Base-by-base conservation (phyloP, 2,797 vertebrate species). In the Clamator glandarius region DNA sequence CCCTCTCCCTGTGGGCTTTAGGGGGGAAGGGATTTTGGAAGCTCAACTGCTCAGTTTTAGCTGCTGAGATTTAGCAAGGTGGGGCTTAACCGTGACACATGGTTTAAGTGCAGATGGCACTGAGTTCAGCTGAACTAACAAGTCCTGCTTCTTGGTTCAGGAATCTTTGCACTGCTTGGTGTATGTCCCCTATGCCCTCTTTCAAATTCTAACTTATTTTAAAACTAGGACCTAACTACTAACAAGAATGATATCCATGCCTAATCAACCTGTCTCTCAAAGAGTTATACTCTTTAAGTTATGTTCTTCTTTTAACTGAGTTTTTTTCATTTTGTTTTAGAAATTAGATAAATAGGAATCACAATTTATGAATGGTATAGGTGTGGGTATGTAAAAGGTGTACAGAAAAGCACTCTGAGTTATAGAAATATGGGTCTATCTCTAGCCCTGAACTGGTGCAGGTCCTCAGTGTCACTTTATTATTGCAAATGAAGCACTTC, bases 281-380 rank as follows among this genome's bases (percentile, higher is more conserved):
- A 26, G 12, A n/a, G 14, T 59, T 58, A 25, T 69, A 31, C 26
- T 17, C 7, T n/a, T 29, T 24, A 82, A 52, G 4, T 36, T 68
- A 9, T 9, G 2, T 31, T 59, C 9, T 44, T 69, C 31, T 11
- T 90, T 89, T 80, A 50, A 50, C 6, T 28, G 51, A 39, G n/a
- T 67, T 87, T 84, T 19, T 84, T 19, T 31, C 7, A 21, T 15
- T 77, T 87, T 36, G 39, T 41, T 84, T 64, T 44, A 74, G 44
- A 83, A 87, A 67, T 57, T 31, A 52, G n/a, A 2, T 67, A 59
- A 70, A 59, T 10, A 58, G 13, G 4, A 16, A 66, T 62, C 42
- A n/a, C 28, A 42, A 35, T 2, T n/a, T 17, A 4, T 3, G 8
- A 77, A 61, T 0, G 0, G 8, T n/a, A 26, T 50, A 83, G 77